These are phyloP conservation scores for Calameuta filiformis DNA, from an alignment of 2,888 invertebrate genomes.

Conservation along the genomic window DNA sequence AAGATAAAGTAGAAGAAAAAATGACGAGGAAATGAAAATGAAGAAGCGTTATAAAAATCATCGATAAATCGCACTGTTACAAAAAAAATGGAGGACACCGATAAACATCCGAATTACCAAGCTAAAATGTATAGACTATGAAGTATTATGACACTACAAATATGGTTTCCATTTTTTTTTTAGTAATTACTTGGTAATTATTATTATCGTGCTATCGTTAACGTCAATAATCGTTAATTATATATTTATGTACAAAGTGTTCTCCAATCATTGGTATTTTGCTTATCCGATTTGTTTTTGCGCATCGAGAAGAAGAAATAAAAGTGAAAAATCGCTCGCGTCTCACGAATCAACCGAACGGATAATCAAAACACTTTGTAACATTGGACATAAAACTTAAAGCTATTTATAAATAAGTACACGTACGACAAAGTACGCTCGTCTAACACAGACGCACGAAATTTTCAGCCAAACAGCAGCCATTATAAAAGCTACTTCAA, in stretches of 20 bases:
- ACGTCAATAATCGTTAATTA: conserved; percentile 36
- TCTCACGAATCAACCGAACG: conserved; percentile 7
- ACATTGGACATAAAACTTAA: conserved; percentile 30
- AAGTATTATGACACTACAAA: conserved; percentile 38
- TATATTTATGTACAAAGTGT: conserved; percentile 41
- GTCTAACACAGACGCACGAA: neutral
- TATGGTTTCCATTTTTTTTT: conserved; percentile 25
- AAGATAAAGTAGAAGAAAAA: conserved; percentile 19
- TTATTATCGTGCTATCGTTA: conserved; percentile 26
- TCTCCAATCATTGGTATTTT: conserved; percentile 29
- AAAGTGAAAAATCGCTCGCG: neutral
- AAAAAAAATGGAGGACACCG: conserved; percentile 50
- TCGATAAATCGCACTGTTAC: conserved; percentile 23
- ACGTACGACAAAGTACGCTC: conserved; percentile 33
- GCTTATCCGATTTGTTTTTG: conserved; percentile 20
- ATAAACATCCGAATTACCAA: conserved; percentile 45
- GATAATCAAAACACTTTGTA: conserved; percentile 23
- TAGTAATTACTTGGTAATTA: conserved; percentile 13
- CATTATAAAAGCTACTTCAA: neutral
- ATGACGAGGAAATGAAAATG: conserved; percentile 24
- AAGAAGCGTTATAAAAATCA: conserved; percentile 24
- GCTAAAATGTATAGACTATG: conserved; percentile 35
- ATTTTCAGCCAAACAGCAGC: neutral
- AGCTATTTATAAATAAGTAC: conserved; percentile 43
- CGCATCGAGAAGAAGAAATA: conserved; percentile 10